Percentiles rank a stretch among this genome's conserved stretches.
Conservation (phyloP, 2,888 invertebrate species). For the Meta bourneti region DNA sequence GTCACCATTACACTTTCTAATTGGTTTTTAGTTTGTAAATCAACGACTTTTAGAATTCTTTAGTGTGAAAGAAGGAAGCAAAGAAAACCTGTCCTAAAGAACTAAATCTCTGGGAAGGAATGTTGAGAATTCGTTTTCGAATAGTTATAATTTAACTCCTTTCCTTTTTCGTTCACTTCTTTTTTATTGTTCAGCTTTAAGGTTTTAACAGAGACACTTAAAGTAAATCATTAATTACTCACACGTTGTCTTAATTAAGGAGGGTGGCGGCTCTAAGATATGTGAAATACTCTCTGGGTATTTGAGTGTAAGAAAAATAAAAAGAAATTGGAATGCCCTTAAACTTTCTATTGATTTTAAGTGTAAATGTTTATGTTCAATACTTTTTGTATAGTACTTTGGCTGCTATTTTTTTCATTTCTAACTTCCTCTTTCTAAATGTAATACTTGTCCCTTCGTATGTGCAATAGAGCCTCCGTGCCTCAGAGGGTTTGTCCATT, state of each 20-base stretch:
- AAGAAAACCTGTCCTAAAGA: conserved; percentile 9
- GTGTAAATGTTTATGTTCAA: too few species aligned
- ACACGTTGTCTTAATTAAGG: neutral
- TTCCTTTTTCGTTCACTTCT: neutral
- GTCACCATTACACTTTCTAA: conserved; percentile 37
- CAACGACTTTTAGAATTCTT: conserved; percentile 13
- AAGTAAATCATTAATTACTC: neutral
- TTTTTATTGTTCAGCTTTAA: neutral
- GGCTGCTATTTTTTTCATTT: too few species aligned
- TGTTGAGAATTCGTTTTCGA: conserved; percentile 4
- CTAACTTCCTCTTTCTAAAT: too few species aligned
- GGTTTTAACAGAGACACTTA: neutral
- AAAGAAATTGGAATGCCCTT: too few species aligned
- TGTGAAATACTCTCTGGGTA: too few species aligned
- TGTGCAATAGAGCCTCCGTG: too few species aligned
- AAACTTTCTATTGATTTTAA: too few species aligned
- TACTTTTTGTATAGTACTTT: too few species aligned
- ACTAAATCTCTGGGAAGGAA: conserved; percentile 6
- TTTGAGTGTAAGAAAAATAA: too few species aligned
- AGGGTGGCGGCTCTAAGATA: too few species aligned
- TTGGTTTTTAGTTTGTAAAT: conserved; percentile 32
- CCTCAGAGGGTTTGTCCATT: too few species aligned
- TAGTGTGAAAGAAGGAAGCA: neutral
- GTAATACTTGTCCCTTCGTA: too few species aligned
- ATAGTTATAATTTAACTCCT: conserved; percentile 16